phyloP scores from a whole-genome alignment of 35 echinoderm and acorn worm genomes.

The Anneissia japonica region DNA sequence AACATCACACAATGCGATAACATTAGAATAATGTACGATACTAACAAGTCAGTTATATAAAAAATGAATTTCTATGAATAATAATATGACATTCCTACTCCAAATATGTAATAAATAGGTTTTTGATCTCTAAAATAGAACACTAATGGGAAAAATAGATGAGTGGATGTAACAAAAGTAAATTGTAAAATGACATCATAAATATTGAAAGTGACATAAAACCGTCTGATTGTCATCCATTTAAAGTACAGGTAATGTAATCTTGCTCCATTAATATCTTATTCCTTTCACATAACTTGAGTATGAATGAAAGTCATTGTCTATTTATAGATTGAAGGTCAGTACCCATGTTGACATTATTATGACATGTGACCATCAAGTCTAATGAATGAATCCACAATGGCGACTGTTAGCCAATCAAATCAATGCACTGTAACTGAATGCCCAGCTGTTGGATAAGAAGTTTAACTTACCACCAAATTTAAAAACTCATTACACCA shows the following conservation, averaged over 20 bases:
- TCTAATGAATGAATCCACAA: background rate
- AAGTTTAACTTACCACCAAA: slow-evolving; percentile 13
- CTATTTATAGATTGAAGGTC: slow-evolving; percentile 1
- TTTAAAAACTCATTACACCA: background rate
- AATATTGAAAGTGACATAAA: background rate
- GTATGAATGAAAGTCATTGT: background rate
- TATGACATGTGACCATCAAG: slow-evolving; percentile 1
- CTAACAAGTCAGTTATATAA: background rate
- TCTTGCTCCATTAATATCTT: background rate
- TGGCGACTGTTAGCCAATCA: slow-evolving; percentile 16
- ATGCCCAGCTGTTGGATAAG: slow-evolving; percentile 9
- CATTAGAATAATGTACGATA: background rate
- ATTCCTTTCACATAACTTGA: background rate
- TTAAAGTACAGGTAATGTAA: background rate
- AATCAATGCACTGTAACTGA: background rate
- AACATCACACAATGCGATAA: background rate
- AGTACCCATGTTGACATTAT: slow-evolving; percentile 1
- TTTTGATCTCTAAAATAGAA: background rate
- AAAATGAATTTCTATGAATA: background rate
- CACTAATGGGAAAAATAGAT: background rate
- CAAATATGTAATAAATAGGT: background rate
- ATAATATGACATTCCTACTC: background rate
- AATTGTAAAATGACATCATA: background rate
- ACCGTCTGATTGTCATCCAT: background rate
- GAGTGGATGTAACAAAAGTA: background rate